phyloP scores from a whole-genome alignment of 2,888 invertebrate genomes.

The Chironomus riparius region DNA sequence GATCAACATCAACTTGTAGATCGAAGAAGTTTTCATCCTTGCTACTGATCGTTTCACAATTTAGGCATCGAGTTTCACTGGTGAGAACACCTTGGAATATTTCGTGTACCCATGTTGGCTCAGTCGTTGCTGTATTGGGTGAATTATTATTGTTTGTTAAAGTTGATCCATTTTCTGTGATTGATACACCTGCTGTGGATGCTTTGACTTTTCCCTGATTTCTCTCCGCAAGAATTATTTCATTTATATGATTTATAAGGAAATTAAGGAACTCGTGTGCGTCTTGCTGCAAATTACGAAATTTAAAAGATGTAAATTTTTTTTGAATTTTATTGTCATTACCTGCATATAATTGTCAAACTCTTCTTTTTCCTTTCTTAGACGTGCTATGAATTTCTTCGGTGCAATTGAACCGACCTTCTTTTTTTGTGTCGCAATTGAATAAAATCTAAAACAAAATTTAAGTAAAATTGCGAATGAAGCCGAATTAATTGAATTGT shows the following conservation, averaged over 20 bases:
- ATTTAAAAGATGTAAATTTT: too few species aligned
- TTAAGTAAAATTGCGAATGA: not conserved
- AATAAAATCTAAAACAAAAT: conserved; percentile 59
- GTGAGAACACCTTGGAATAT: conserved; percentile 99
- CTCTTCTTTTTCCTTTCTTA: conserved; percentile 97
- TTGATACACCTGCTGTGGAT: conserved; percentile 13
- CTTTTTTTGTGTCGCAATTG: conserved; percentile 99
- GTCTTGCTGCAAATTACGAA: conserved; percentile 69
- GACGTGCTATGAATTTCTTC: conserved; percentile 96
- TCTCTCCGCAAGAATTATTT: conserved; percentile 80
- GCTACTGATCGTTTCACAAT: conserved; percentile 98
- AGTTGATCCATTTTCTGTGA: not conserved
- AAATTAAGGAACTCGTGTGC: conserved; percentile 99
- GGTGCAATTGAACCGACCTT: conserved; percentile 99
- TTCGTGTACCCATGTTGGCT: conserved; percentile 99
- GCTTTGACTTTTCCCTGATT: conserved; percentile 33
- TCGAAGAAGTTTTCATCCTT: conserved; percentile 99
- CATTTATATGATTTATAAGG: conserved; percentile 96
- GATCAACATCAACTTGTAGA: conserved; percentile 97
- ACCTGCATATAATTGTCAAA: conserved; percentile 93
- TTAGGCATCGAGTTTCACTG: conserved; percentile 97
- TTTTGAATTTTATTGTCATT: too few species aligned
- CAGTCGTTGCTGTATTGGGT: conserved; percentile 36
- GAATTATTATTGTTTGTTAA: not conserved
- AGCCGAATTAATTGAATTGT: too few species aligned